Percentiles rank a stretch among this genome's conserved stretches.
phyloP scores from a whole-genome alignment of 2,113 vertebrate genomes.

The Brachionichthys hirsutus region DNA sequence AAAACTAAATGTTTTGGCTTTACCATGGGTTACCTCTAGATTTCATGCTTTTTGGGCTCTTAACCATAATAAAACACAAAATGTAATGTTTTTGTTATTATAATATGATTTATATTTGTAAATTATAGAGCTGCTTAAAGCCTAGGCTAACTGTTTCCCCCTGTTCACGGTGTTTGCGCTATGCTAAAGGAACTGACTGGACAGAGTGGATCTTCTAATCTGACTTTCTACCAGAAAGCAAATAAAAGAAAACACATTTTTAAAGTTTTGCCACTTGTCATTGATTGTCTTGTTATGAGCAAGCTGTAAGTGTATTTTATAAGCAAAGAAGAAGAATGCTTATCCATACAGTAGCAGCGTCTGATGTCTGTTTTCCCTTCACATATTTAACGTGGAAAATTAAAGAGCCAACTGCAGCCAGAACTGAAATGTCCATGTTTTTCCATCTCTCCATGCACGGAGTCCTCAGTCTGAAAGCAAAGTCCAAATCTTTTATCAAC shows the following conservation, averaged over 20 bases:
- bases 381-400: conserved; percentile 1
- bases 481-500: conserved; percentile 14
- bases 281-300: conserved; percentile 33
- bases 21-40: too few species aligned
- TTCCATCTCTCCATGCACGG: not conserved
- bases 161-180: not conserved
- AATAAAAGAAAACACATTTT: not conserved
- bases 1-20: too few species aligned
- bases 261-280: conserved; percentile 1
- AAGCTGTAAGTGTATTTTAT: too few species aligned
- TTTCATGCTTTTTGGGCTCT: too few species aligned
- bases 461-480: conserved; percentile 10
- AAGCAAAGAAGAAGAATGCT: not conserved
- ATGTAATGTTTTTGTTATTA: too few species aligned
- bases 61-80: too few species aligned
- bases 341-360: not conserved
- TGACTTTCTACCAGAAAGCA: not conserved
- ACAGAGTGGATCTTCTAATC: conserved; percentile 1
- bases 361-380: conserved; percentile 3
- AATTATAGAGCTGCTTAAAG: not conserved
- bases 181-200: conserved; percentile 3
- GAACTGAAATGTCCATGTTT: conserved; percentile 22
- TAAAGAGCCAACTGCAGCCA: conserved; percentile 29
- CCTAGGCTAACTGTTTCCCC: not conserved
- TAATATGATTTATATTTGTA: too few species aligned